Evolutionary conservation across 1,140 invertebrate genomes (phyloP), one percentile per base, ranked within the genome.

Genomic region (Philotrypesis tridentata): DNA sequence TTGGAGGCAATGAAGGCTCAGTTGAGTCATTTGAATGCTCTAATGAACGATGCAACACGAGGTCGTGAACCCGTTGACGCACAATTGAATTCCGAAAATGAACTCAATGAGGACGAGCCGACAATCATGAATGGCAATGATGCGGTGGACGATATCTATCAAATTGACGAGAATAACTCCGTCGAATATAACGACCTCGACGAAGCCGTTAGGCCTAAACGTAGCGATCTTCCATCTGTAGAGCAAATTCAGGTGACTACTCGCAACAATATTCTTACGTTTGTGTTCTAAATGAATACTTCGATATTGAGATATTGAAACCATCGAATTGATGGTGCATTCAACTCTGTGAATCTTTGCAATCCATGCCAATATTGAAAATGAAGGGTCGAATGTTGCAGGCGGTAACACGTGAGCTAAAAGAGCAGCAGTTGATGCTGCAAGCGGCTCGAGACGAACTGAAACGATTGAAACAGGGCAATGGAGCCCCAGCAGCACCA

Each of bases 1-100:
- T 75, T 92, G 8, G 89, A 91, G 63, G 85, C 85, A 3, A 84
- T 92, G 82, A 92, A 90, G 83, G 86, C 87, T 48, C 90, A 92
- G 75, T 85, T 92, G 31, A 87, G 85, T 7, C 89, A 91, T 79
- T 84, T 92, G 43, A 91, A 92, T 83, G 82, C 85, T 7, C 74
- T 92, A 25, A 89, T 92, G 89, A 87, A 87, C 11, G 86, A 91
- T 27, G 87, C 88, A 11, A 87, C 87, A 3, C 84, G 84, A 70
- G 85, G 83, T 25, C 86, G 86, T 14, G 88, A 89, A 76, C 72
- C 75, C 48, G 29, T 79, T 9, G 86, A 87, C 71, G 2, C 25
- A 1, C 72, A 55, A 55, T 84, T 85, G 5, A 83, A 77, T n/a
- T 85, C 85, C 1, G 88, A 90, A 1, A 31, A 73, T 9, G 88